Base-by-base conservation (phyloP, 2,888 invertebrate species). In the Stegana nigrithorax region DNA sequence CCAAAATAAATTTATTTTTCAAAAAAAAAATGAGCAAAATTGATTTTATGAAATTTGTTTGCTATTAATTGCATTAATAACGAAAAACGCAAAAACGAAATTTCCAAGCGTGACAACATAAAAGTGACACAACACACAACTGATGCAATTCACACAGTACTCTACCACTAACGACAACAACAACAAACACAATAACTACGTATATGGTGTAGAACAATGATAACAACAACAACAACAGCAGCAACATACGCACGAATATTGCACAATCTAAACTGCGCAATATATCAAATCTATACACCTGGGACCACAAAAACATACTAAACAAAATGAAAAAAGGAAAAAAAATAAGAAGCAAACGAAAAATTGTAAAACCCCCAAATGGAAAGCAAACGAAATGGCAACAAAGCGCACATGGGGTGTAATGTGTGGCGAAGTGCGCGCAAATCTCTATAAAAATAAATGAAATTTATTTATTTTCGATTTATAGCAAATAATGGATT, bases 211-310 rank as follows among this genome's bases (percentile, higher is more conserved):
- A 59, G 32, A 61, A 59, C 56, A 65, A 61, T 57, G 65, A 67
- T 53, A 65, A 51, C 27, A 51, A 53, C 27, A 60, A 50, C 8
- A 59, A 51, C 14, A 51, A 8, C 8, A 6, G 25, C 4, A 25
- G 12, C 12, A 26, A 39, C 39, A n/a, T n/a, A n/a, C 17, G 26
- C 27, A 39, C 8, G 21, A 42, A 51, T 59, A 63, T 36, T 53
- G 39, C 62, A 61, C 59, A 63, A 62, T 64, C 39, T 66, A 70
- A 75, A 75, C 77, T 73, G 69, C 69, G 75, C 75, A 75, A 75
- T 75, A 73, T 73, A 73, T 75, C 75, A 75, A 69, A 63, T 67
- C 69, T 73, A 76, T 75, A 72, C 75, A 75, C 75, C 75, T 75
- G 75, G 75, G 75, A 76, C 70, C 59, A 25, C 19, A 26, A 50